Evolutionary conservation across 2,113 vertebrate genomes (phyloP).

Genomic region (Prietella phreatophila): DNA sequence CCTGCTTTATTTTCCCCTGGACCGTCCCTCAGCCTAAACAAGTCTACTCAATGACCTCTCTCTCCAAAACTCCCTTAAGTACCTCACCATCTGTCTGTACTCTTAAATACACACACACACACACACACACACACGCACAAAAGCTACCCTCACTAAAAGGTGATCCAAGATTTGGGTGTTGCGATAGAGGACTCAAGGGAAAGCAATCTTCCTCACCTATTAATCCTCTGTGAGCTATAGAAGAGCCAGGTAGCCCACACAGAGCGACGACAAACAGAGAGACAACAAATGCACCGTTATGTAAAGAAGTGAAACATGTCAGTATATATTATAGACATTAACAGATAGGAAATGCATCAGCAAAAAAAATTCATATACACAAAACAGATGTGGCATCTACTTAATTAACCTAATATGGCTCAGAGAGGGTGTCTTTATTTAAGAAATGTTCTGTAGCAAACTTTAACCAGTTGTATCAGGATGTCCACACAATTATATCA

Average conservation of each 20-base stretch:
- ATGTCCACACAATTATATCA: not conserved
- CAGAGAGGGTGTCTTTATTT: not conserved
- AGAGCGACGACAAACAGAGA: not conserved
- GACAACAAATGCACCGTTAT: constrained; percentile 33
- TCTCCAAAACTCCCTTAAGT: constrained; percentile 35
- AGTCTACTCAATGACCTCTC: constrained; percentile 33
- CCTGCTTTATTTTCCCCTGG: constrained; percentile 25
- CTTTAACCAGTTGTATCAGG: not conserved
- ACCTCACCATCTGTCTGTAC: constrained; percentile 46
- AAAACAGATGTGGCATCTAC: not conserved
- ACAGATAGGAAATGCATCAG: not conserved
- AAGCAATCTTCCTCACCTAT: constrained; percentile 16
- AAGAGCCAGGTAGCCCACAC: constrained; percentile 7
- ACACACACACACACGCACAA: constrained; percentile 15
- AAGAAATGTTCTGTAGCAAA: not conserved
- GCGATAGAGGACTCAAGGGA: not conserved
- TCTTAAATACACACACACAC: constrained; percentile 2
- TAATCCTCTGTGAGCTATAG: constrained; percentile 8
- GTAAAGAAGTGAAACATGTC: not conserved
- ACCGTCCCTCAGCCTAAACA: constrained; percentile 38
- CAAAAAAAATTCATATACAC: not conserved
- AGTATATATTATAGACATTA: not conserved
- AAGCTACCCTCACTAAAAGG: constrained; percentile 3
- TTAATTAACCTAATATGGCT: not conserved
- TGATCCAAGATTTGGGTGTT: constrained; percentile 11